Conservation (phyloP, 2,113 vertebrate species). For the Vimba vimba region DNA sequence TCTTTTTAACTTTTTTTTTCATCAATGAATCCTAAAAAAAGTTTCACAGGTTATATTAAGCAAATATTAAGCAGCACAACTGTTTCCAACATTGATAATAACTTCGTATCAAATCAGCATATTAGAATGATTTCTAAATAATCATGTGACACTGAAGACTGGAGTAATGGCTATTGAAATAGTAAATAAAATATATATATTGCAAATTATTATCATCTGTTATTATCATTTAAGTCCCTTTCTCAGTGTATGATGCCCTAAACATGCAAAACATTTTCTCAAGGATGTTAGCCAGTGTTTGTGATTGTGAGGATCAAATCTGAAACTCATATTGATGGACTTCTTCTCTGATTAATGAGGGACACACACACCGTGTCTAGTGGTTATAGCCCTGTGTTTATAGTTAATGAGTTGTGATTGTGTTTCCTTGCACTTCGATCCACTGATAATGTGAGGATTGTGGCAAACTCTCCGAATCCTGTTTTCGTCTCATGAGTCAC, state of each 20-base stretch:
- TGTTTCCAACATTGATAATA: too few species aligned
- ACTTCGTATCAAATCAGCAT: too few species aligned
- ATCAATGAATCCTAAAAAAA: too few species aligned
- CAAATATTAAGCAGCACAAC: too few species aligned
- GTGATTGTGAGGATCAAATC: not conserved
- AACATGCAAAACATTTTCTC: not conserved
- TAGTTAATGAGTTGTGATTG: not conserved
- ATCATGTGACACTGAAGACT: too few species aligned
- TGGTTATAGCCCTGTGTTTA: not conserved
- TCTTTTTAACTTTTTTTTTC: too few species aligned
- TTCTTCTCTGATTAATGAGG: not conserved
- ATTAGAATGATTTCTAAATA: too few species aligned
- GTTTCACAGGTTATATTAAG: too few species aligned
- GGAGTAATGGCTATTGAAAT: too few species aligned
- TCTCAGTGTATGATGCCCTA: not conserved
- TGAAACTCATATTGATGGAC: not conserved
- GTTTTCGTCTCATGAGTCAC: slow-evolving; percentile 61
- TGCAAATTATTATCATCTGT: not conserved
- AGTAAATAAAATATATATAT: too few species aligned
- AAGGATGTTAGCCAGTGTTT: not conserved
- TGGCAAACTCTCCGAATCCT: slow-evolving; percentile 45
- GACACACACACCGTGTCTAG: not conserved
- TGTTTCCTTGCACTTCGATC: slow-evolving; percentile 4
- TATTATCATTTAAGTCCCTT: not conserved
- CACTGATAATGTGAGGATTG: slow-evolving; percentile 12